Percentiles rank a stretch among this genome's conserved stretches.
Evolutionary conservation across 2,797 vertebrate species (phyloP).

Genomic region (Lacerta bilineata): DNA sequence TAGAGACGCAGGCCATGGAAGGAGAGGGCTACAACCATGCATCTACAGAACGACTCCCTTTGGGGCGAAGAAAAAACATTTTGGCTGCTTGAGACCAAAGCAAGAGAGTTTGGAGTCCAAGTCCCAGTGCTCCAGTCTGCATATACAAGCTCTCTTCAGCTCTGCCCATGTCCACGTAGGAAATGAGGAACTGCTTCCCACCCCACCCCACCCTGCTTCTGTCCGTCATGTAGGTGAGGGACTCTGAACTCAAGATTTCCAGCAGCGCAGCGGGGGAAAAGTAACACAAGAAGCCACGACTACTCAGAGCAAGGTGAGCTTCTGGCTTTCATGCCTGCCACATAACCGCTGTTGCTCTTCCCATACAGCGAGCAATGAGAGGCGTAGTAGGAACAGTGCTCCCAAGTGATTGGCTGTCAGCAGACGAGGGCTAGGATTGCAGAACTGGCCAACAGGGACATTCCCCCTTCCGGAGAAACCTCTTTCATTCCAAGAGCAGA

Average conservation of each 20-base stretch:
- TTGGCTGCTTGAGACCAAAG: conserved; percentile 59
- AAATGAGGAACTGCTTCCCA: neutral
- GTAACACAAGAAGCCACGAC: rapidly evolving
- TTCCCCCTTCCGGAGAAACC: neutral
- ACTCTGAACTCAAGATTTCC: neutral
- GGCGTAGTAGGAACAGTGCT: conserved; percentile 18
- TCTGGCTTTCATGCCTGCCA: neutral
- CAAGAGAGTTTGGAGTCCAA: neutral
- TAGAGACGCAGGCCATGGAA: neutral
- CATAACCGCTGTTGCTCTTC: neutral
- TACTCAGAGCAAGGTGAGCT: neutral
- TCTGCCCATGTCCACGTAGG: neutral
- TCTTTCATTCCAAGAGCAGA: conserved; percentile 50
- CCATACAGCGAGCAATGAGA: conserved; percentile 20
- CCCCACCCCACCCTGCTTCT: neutral
- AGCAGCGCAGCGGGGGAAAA: neutral
- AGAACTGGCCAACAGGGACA: neutral
- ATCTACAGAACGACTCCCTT: neutral
- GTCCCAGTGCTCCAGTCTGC: neutral
- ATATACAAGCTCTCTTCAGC: neutral
- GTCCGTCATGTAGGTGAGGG: neutral
- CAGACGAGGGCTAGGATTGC: conserved; percentile 52
- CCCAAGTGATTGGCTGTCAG: conserved; percentile 53
- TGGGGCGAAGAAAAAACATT: conserved; percentile 31
- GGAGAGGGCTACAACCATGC: neutral